phyloP scores from a whole-genome alignment of 2,113 vertebrate genomes.

The Strigops habroptila region DNA sequence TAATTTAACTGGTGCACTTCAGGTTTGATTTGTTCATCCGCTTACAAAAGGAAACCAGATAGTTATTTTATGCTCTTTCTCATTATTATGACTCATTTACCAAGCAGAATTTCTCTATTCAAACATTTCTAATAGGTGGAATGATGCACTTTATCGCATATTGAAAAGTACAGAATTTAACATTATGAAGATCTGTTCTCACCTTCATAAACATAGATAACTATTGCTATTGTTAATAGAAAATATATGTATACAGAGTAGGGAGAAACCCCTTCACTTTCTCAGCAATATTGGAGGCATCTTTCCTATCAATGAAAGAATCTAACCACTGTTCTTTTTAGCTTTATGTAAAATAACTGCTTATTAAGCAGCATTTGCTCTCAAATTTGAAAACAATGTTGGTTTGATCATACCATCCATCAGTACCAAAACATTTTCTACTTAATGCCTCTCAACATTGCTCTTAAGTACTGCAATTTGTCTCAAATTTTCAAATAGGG shows the following conservation, averaged over 20 bases:
- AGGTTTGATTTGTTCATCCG: neutral
- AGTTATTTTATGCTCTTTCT: neutral
- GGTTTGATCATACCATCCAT: neutral
- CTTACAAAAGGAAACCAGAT: neutral
- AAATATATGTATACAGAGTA: neutral
- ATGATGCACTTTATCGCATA: neutral
- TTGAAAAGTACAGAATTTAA: neutral
- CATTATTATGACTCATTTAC: neutral
- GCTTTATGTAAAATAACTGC: neutral
- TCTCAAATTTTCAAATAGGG: neutral
- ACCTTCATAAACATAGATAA: neutral
- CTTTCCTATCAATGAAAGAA: neutral
- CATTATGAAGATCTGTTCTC: neutral
- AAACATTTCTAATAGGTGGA: neutral
- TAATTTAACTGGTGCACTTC: neutral
- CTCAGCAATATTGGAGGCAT: neutral
- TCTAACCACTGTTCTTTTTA: neutral
- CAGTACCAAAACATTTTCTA: neutral
- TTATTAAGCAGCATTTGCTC: neutral
- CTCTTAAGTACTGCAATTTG: neutral
- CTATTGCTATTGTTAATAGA: neutral
- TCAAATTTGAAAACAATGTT: neutral
- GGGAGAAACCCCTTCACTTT: neutral
- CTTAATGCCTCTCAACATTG: neutral
- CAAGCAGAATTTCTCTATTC: neutral